Evolutionary conservation across 2,888 invertebrate genomes (phyloP).

Genomic region (Eilema griseolum): DNA sequence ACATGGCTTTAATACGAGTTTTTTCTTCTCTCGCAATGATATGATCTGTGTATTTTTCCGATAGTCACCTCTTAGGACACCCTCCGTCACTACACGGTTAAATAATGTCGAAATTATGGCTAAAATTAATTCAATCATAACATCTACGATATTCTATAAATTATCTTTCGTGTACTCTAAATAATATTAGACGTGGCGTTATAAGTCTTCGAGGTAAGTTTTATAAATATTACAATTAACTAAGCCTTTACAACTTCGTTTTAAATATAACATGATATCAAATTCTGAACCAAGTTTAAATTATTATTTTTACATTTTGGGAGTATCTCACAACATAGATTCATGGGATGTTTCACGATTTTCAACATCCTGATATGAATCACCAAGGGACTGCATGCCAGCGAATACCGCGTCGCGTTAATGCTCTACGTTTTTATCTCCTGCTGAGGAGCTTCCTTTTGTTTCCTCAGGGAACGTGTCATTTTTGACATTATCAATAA

Average conservation of each 20-base stretch:
- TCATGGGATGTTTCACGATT: background rate
- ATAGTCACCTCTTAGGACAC: too few species aligned
- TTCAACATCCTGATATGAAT: background rate
- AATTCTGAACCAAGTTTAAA: too few species aligned
- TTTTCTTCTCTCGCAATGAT: too few species aligned
- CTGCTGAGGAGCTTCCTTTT: background rate
- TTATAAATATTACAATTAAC: background rate
- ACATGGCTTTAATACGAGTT: too few species aligned
- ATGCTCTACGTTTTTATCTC: background rate
- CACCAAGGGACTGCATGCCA: background rate
- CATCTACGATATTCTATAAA: background rate
- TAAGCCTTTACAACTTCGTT: too few species aligned
- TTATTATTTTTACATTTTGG: background rate
- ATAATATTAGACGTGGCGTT: background rate
- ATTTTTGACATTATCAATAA: constrained; percentile 1
- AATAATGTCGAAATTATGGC: too few species aligned
- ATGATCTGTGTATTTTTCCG: too few species aligned
- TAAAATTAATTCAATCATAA: too few species aligned
- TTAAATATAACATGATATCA: too few species aligned
- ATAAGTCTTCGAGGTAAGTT: too few species aligned
- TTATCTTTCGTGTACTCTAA: background rate
- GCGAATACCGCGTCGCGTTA: background rate
- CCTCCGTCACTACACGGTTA: too few species aligned
- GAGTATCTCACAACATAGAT: background rate
- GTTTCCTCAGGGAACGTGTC: background rate